Evolutionary conservation across 2,113 vertebrate species (phyloP), one percentile per base, ranked within the genome.

Genomic region (Cephalopholis sonnerati): DNA sequence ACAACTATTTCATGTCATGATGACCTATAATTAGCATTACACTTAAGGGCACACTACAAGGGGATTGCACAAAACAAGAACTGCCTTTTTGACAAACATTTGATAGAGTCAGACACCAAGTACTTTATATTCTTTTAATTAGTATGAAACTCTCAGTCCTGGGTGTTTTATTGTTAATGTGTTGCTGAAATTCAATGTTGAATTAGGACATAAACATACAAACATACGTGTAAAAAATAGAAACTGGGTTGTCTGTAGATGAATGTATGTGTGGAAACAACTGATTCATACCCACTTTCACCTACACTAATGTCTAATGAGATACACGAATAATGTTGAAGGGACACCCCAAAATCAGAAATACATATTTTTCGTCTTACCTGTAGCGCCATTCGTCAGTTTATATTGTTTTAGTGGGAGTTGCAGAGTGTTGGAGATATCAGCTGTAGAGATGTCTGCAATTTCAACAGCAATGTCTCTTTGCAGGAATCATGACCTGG

Each of bases 1-100:
- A 5, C 61, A 62, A 39, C 50, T 15, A 8, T 63, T 22, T 8
- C 16, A 68, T 75, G 41, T 25, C 22, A 64, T 7, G 12, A 59
- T 16, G 63, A 32, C 25, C 74, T 46, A 57, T 46, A 7, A 16
- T 63, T 62, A 41, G 83, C 85, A 86, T 88, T 90, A 58, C 8
- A 46, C 16, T n/a, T 64, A 4, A 68, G 25, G 27, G 8, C 24
- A 78, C 84, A 86, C 84, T 84, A 86, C 66, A 73, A 54, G 32
- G 27, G 15, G 76, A 27, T 25, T 73, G 22, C 69, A 81, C 36
- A 83, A 4, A 44, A 6, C 17, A 32, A 78, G 29, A 20, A 32
- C 39, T 5, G 15, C 51, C 80, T 70, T 68, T 62, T 29, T 59
- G 16, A 59, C 17, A 29, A 27, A 36, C 51, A 22, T 48, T 17